phyloP scores from a whole-genome alignment of 2,797 vertebrate genomes.

The Manis javanica region DNA sequence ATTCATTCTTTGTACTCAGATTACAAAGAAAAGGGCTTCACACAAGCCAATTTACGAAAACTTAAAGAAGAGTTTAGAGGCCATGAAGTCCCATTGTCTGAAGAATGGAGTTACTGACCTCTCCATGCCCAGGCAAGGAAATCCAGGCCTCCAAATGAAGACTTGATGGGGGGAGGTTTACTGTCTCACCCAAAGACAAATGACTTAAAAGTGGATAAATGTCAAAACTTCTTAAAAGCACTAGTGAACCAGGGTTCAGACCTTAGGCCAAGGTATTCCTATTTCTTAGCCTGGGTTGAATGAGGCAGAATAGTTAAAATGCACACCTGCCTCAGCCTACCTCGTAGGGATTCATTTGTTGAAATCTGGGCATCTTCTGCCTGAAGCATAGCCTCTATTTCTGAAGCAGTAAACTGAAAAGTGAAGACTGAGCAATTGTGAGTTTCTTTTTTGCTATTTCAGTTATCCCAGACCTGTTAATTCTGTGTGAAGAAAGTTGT shows the following conservation, averaged over 20 bases:
- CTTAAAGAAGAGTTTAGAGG: conserved; percentile 91
- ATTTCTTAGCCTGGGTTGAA: conserved; percentile 4
- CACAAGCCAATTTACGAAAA: conserved; percentile 93
- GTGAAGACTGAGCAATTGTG: background rate
- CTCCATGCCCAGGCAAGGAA: conserved; percentile 94
- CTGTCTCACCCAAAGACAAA: background rate
- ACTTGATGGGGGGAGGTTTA: background rate
- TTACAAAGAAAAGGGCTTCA: conserved; percentile 93
- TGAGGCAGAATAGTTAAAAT: background rate
- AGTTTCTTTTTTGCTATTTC: background rate
- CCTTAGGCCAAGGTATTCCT: background rate
- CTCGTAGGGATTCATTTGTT: background rate
- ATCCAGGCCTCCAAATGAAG: background rate
- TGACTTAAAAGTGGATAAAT: background rate
- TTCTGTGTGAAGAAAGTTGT: background rate
- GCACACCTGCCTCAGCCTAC: background rate
- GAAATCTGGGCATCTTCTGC: background rate
- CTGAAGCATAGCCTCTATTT: background rate
- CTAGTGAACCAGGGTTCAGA: background rate
- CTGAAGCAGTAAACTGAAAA: background rate
- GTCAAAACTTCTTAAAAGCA: background rate
- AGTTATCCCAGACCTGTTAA: background rate
- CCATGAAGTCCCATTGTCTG: conserved; percentile 93
- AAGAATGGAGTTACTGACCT: conserved; percentile 90
- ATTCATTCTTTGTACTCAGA: conserved; percentile 83